Percentiles rank a stretch among this genome's conserved stretches.
Conservation (phyloP, 1,140 invertebrate species). For the Lordiphosa clarofinis region DNA sequence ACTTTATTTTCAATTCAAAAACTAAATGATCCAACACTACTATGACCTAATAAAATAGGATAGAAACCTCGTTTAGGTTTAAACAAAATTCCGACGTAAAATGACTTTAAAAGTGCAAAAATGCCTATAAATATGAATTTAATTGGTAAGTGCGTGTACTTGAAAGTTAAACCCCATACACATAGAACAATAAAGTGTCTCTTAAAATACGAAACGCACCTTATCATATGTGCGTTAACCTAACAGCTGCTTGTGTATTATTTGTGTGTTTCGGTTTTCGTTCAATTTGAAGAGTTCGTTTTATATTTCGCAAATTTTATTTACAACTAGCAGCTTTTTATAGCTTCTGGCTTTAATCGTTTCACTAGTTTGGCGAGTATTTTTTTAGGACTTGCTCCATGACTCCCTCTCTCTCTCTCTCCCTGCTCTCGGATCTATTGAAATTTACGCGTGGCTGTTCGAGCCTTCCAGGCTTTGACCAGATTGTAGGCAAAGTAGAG, state of each 20-base stretch:
- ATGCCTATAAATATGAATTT: too few species aligned
- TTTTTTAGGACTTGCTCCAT: slow-evolving; percentile 33
- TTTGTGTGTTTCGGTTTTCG: slow-evolving; percentile 22
- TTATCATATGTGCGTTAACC: slow-evolving; percentile 56
- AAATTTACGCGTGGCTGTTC: slow-evolving; percentile 82
- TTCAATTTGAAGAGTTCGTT: slow-evolving; percentile 46
- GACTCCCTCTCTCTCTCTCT: slow-evolving; percentile 9
- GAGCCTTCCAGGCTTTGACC: slow-evolving; percentile 90
- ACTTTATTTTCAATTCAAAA: too few species aligned
- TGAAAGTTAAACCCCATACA: too few species aligned
- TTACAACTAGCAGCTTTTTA: slow-evolving; percentile 60
- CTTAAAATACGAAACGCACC: not conserved
- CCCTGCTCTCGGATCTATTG: slow-evolving; percentile 54
- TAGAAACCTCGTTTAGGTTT: too few species aligned
- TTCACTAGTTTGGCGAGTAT: slow-evolving; percentile 72
- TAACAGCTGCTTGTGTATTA: slow-evolving; percentile 45
- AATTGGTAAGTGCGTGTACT: too few species aligned
- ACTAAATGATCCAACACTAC: too few species aligned
- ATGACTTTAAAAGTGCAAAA: too few species aligned
- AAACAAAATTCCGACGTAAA: too few species aligned
- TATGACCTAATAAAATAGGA: too few species aligned
- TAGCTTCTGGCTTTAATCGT: slow-evolving; percentile 38
- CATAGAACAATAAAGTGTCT: not conserved
- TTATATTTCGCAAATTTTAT: slow-evolving; percentile 53
- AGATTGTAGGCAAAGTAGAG: slow-evolving; percentile 94